Conservation (phyloP, 2,797 vertebrate genomes). For the Poeciliopsis infans region DNA sequence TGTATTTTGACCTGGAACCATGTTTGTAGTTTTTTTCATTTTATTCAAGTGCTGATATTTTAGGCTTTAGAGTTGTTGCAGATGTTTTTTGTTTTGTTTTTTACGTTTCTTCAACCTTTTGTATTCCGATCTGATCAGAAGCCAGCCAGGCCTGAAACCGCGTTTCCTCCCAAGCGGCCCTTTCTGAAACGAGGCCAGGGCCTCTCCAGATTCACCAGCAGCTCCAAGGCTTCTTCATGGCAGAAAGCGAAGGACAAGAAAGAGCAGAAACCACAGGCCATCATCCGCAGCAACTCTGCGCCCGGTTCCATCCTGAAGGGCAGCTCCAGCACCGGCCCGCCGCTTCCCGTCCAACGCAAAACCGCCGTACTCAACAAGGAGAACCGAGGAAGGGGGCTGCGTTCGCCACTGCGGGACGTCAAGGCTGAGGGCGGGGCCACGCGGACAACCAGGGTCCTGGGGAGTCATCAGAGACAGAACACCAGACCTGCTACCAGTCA, state of each 20-base stretch:
- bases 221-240: slow-evolving; percentile 64
- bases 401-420: slow-evolving; percentile 31
- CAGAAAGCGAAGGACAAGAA: slow-evolving; percentile 55
- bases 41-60: neutral
- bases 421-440: slow-evolving; percentile 64
- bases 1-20: neutral
- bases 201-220: slow-evolving; percentile 85
- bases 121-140: slow-evolving; percentile 37
- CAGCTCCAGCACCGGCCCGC: slow-evolving; percentile 53
- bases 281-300: slow-evolving; percentile 68
- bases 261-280: slow-evolving; percentile 29
- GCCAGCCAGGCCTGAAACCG: slow-evolving; percentile 26
- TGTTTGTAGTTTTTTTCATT: neutral
- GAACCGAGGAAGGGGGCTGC: slow-evolving; percentile 54
- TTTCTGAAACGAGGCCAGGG: slow-evolving; percentile 93
- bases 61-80: neutral
- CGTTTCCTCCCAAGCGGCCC: slow-evolving; percentile 77
- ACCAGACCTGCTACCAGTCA: slow-evolving; percentile 17
- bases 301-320: slow-evolving; percentile 63
- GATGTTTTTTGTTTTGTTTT: neutral
- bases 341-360: slow-evolving; percentile 83
- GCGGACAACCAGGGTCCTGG: slow-evolving; percentile 65
- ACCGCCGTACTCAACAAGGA: slow-evolving; percentile 81
- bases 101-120: neutral
- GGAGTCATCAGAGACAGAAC: slow-evolving; percentile 76